These are phyloP conservation scores for Halcyon chelicuti DNA, from an alignment of 2,797 vertebrate genomes.

Conservation along the genomic window DNA sequence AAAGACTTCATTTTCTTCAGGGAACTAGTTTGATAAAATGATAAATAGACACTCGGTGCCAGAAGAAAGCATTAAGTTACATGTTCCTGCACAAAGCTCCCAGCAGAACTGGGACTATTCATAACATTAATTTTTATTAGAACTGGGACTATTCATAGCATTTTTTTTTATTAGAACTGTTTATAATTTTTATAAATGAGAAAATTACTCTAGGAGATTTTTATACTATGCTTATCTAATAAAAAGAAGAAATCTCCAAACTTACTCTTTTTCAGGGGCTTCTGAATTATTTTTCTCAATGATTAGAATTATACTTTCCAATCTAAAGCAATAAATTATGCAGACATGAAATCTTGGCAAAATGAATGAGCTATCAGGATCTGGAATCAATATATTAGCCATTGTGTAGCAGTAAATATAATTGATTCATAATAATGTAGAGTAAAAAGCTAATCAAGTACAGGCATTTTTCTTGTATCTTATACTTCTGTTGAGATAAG, in stretches of 20 bases:
- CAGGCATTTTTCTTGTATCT: neutral
- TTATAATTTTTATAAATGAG: neutral
- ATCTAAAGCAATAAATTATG: neutral
- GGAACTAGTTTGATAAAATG: neutral
- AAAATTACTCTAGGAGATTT: neutral
- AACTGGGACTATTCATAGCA: neutral
- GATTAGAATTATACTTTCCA: neutral
- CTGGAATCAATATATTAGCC: constrained; percentile 2
- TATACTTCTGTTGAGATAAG: neutral
- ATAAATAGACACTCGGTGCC: neutral
- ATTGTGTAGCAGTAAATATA: neutral
- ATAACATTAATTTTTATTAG: neutral
- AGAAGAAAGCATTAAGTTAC: neutral
- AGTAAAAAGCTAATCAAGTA: neutral
- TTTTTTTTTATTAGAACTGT: neutral
- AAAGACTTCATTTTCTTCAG: neutral
- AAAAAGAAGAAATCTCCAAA: neutral
- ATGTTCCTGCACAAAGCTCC: neutral
- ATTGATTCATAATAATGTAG: neutral
- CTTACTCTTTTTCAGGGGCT: neutral
- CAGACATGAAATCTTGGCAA: neutral
- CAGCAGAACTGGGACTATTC: neutral
- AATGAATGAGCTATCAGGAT: neutral
- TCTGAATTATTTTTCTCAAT: neutral
- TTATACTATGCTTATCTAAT: neutral